Evolutionary conservation across 64 coral and sea anemone genomes (phyloP).

Genomic region (Dendronephthya gigantea): DNA sequence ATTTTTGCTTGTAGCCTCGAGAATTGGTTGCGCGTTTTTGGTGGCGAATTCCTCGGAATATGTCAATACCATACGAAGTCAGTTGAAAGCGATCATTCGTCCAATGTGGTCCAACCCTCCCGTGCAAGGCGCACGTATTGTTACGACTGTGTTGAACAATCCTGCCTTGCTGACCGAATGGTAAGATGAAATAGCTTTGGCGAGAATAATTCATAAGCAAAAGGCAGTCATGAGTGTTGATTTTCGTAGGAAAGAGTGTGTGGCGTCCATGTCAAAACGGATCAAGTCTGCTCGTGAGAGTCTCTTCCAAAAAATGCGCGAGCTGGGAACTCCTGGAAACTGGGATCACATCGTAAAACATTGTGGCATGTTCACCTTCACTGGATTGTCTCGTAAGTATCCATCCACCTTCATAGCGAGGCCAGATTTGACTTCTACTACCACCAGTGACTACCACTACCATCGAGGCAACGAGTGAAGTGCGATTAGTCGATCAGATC

Average conservation of each 20-base stretch:
- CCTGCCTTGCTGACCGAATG: slow-evolving; percentile 52
- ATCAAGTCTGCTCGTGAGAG: slow-evolving; percentile 49
- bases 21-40: slow-evolving; percentile 65
- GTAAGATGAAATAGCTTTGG: no score
- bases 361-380: slow-evolving; percentile 91
- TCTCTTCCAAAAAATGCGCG: slow-evolving; percentile 56
- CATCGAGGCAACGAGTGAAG: no score
- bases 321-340: slow-evolving; percentile 63
- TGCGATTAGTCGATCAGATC: no score
- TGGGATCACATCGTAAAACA: slow-evolving; percentile 88
- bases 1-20: slow-evolving; percentile 46
- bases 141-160: slow-evolving; percentile 64
- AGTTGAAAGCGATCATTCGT: slow-evolving; percentile 72
- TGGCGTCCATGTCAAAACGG: slow-evolving; percentile 69
- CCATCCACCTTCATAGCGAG: background rate
- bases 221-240: background rate
- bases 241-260: slow-evolving; percentile 48
- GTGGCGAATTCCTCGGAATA: slow-evolving; percentile 52
- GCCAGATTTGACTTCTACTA: background rate
- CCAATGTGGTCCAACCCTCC: slow-evolving; percentile 97
- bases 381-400: slow-evolving; percentile 74
- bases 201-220: no score
- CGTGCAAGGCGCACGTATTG: slow-evolving; percentile 77
- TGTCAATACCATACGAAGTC: slow-evolving; percentile 56
- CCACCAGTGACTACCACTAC: no score